Evolutionary conservation across 2,888 invertebrate species (phyloP).

Genomic region (Panorpa germanica): DNA sequence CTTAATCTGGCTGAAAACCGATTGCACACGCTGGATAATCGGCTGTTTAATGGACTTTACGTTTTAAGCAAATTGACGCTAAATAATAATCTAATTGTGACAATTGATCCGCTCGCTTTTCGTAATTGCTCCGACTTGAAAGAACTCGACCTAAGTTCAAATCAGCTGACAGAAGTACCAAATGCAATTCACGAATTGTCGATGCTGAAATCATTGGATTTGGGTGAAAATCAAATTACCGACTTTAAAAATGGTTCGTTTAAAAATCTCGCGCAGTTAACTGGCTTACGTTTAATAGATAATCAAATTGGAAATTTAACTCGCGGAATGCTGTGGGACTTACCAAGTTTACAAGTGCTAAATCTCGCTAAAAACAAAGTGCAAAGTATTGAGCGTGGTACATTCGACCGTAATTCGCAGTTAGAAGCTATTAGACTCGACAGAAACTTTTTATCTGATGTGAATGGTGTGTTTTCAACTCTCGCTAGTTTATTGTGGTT

Average conservation of each 20-base stretch:
- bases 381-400: conserved; percentile 63
- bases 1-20: conserved; percentile 77
- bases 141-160: conserved; percentile 76
- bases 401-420: conserved; percentile 62
- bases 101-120: conserved; percentile 62
- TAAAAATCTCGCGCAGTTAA: conserved; percentile 67
- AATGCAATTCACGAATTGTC: conserved; percentile 64
- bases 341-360: conserved; percentile 66
- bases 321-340: conserved; percentile 71
- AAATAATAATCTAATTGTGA: conserved; percentile 68
- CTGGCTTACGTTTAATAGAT: conserved; percentile 71
- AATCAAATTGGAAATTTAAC: conserved; percentile 76
- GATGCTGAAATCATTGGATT: conserved; percentile 70
- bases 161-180: conserved; percentile 64
- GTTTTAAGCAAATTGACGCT: conserved; percentile 68
- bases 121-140: conserved; percentile 76
- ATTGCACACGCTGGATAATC: conserved; percentile 60
- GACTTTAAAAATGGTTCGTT: conserved; percentile 71
- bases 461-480: conserved; percentile 77
- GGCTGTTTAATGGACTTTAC: conserved; percentile 66
- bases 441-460: conserved; percentile 72
- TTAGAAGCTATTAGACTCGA: conserved; percentile 76
- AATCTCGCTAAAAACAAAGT: conserved; percentile 83
- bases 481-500: conserved; percentile 71
- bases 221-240: conserved; percentile 81